Conservation (phyloP, 2,888 invertebrate species). For the Gymnosoma rotundatum region DNA sequence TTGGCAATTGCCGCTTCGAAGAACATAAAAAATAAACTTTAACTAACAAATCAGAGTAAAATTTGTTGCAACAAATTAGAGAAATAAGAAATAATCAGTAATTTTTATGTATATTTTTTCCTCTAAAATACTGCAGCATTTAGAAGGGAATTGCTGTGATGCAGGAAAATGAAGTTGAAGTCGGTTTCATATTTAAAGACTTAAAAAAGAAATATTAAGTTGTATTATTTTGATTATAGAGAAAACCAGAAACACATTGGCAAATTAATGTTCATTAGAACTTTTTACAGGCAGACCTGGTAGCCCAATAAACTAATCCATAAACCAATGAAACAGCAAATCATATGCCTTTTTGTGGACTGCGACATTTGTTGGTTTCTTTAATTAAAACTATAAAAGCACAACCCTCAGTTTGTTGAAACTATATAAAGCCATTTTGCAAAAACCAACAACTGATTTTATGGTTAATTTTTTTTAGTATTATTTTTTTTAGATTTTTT, state of each 20-base stretch:
- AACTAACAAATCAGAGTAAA: constrained; percentile 56
- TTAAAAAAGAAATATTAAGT: constrained; percentile 44
- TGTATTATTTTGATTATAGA: constrained; percentile 41
- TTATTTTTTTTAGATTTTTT: too few relatives aligned
- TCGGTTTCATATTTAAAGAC: constrained; percentile 55
- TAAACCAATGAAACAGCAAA: not conserved
- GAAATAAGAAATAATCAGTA: not conserved
- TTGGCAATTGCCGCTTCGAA: constrained; percentile 51
- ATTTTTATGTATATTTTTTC: constrained; percentile 19
- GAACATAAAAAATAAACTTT: constrained; percentile 56
- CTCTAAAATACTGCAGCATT: not conserved
- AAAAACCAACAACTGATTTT: not conserved
- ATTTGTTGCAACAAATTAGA: constrained; percentile 7
- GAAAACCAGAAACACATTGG: constrained; percentile 8
- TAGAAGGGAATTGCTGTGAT: constrained; percentile 12
- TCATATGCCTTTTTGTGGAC: constrained; percentile 39
- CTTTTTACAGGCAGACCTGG: not conserved
- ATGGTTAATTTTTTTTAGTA: constrained; percentile 11
- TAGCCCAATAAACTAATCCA: not conserved
- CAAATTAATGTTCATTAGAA: not conserved
- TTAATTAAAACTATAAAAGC: constrained; percentile 38
- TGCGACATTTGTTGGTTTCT: constrained; percentile 14
- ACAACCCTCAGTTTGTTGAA: constrained; percentile 50
- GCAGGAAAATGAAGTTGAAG: constrained; percentile 31
- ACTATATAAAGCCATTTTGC: constrained; percentile 33